These are phyloP conservation scores for Perognathus longimembris DNA, from an alignment of 2,113 vertebrate species.

Conservation along the genomic window DNA sequence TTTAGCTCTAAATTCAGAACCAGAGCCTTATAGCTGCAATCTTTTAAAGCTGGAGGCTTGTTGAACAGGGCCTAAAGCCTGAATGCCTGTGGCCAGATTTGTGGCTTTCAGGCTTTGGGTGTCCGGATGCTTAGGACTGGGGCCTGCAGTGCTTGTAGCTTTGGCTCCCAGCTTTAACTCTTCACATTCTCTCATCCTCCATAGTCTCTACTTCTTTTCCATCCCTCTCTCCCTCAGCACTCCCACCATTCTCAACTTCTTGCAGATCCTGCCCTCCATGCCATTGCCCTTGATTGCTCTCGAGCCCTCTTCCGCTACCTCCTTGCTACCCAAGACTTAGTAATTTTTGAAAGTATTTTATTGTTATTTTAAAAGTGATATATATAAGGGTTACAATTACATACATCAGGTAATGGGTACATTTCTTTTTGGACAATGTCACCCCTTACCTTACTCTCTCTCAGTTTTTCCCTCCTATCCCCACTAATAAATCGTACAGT, in stretches of 20 bases:
- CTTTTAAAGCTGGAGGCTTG: neutral
- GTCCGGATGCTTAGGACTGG: neutral
- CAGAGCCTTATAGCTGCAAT: neutral
- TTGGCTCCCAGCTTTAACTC: neutral
- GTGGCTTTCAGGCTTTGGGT: neutral
- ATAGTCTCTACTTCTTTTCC: neutral
- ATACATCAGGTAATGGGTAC: no score
- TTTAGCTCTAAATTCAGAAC: no score
- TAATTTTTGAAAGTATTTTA: no score
- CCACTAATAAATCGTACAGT: no score
- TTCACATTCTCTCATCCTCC: neutral
- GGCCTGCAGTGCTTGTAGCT: no score
- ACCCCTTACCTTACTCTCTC: no score
- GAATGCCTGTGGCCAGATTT: neutral
- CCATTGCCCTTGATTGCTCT: neutral
- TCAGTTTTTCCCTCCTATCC: no score
- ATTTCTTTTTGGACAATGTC: no score
- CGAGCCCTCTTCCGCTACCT: no score
- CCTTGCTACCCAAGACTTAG: no score
- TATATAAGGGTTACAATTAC: no score
- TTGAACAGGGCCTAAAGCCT: neutral
- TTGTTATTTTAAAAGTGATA: no score
- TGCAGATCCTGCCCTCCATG: neutral
- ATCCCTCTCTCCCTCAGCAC: neutral
- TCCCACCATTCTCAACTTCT: neutral